Evolutionary conservation across 2,888 invertebrate species (phyloP).

Genomic region (Nezara viridula): DNA sequence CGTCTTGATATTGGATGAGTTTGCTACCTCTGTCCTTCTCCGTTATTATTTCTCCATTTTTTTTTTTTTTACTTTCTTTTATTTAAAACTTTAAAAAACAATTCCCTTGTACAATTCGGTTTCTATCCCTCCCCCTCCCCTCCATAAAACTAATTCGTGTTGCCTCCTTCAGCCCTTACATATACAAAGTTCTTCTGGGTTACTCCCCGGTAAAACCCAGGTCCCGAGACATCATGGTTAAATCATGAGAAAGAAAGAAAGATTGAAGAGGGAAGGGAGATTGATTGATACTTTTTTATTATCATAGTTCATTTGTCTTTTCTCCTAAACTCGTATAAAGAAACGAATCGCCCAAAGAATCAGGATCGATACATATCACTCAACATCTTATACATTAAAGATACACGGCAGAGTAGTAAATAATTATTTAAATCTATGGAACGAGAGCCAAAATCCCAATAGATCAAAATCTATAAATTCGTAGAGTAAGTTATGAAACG

Average conservation of each 20-base stretch:
- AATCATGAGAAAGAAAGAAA: conserved; percentile 21
- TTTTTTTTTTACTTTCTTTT: background rate
- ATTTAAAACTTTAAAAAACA: background rate
- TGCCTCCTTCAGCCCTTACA: background rate
- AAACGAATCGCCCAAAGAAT: background rate
- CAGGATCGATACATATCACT: background rate
- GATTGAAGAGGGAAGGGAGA: conserved; percentile 1
- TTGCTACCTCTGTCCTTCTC: background rate
- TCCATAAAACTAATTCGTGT: background rate
- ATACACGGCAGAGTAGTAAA: background rate
- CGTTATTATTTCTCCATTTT: background rate
- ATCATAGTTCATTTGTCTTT: conserved; percentile 35
- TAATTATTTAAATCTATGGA: background rate
- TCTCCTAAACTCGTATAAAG: background rate
- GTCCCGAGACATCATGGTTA: background rate
- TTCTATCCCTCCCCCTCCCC: too few relatives aligned
- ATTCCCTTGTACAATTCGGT: background rate
- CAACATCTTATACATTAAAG: background rate
- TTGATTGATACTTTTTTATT: conserved; percentile 35
- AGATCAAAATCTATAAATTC: too few relatives aligned
- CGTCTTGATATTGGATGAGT: conserved; percentile 6
- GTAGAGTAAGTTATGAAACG: too few relatives aligned
- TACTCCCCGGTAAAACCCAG: background rate
- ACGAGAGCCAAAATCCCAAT: background rate
- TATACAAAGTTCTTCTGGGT: background rate